These are phyloP conservation scores for Doryteuthis pealeii DNA, from an alignment of 1,140 invertebrate genomes.

Conservation along the genomic window DNA sequence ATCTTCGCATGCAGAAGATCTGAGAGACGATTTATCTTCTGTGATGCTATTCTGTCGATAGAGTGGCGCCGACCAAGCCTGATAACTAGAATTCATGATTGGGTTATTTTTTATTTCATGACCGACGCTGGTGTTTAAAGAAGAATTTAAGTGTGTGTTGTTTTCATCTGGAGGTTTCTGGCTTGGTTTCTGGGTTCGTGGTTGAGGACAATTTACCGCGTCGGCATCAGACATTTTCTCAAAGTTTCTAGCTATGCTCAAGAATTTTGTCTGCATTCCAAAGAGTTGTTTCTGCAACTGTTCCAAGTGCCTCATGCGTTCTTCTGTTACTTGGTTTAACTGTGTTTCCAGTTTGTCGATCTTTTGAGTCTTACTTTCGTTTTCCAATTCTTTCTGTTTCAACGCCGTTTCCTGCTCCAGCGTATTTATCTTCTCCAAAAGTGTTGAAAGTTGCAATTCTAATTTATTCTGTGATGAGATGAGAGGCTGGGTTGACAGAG, in stretches of 20 bases:
- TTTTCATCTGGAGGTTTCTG: too few species aligned
- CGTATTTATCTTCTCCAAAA: neutral
- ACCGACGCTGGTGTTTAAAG: too few species aligned
- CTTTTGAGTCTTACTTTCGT: neutral
- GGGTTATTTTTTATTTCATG: too few species aligned
- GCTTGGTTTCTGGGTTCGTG: too few species aligned
- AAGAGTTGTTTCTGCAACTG: neutral
- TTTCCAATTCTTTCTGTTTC: neutral
- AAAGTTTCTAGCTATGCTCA: neutral
- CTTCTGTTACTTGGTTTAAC: neutral
- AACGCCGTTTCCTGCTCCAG: neutral
- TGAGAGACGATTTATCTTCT: too few species aligned
- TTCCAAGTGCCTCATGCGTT: neutral
- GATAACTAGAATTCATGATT: too few species aligned
- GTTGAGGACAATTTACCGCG: too few species aligned
- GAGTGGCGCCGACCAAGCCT: too few species aligned
- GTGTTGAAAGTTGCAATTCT: neutral
- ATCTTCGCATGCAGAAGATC: too few species aligned
- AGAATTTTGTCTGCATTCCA: neutral
- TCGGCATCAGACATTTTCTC: neutral
- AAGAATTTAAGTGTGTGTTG: too few species aligned
- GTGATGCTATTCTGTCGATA: too few species aligned
- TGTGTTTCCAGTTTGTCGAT: neutral
- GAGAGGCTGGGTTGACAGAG: neutral
- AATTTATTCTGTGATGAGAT: neutral